Evolutionary conservation across 1,140 invertebrate genomes (phyloP).

Genomic region (Drosophila dunni): DNA sequence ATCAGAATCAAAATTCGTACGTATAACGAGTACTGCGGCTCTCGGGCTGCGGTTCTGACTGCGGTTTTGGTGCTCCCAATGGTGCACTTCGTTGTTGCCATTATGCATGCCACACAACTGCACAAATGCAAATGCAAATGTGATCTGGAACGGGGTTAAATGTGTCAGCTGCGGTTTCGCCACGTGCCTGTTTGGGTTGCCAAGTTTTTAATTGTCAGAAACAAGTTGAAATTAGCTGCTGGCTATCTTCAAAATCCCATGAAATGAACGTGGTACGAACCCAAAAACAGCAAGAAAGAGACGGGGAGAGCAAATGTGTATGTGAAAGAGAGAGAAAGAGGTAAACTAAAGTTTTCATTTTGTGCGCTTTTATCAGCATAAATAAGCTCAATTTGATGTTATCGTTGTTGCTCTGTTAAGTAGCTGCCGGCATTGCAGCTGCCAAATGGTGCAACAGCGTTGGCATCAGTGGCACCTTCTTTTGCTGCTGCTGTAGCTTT

Average conservation of each 20-base stretch:
- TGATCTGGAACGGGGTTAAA: conserved; percentile 63
- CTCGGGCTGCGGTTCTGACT: conserved; percentile 26
- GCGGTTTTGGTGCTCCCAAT: conserved; percentile 22
- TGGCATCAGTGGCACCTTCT: too few species aligned
- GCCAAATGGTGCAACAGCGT: conserved; percentile 30
- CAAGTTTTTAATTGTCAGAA: conserved; percentile 57
- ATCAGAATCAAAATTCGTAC: conserved; percentile 12
- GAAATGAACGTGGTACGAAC: conserved; percentile 1
- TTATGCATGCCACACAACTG: conserved; percentile 32
- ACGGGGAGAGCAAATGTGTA: not conserved
- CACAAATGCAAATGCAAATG: conserved; percentile 64
- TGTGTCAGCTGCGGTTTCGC: conserved; percentile 60
- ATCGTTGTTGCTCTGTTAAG: conserved; percentile 43
- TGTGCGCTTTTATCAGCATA: conserved; percentile 50
- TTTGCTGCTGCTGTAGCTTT: conserved; percentile 13
- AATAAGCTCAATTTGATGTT: conserved; percentile 60
- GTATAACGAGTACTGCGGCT: conserved; percentile 7
- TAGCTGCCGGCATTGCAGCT: conserved; percentile 22
- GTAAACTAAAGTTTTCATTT: conserved; percentile 9
- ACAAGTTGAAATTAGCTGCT: conserved; percentile 64
- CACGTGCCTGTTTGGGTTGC: conserved; percentile 44
- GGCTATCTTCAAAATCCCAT: conserved; percentile 41
- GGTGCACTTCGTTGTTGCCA: conserved; percentile 34
- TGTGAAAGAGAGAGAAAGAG: conserved; percentile 11
- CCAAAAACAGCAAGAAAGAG: not conserved